Percentiles rank a stretch among this genome's conserved stretches.
Conservation (phyloP, 2,888 invertebrate genomes). For the Sinotaia quadrata region DNA sequence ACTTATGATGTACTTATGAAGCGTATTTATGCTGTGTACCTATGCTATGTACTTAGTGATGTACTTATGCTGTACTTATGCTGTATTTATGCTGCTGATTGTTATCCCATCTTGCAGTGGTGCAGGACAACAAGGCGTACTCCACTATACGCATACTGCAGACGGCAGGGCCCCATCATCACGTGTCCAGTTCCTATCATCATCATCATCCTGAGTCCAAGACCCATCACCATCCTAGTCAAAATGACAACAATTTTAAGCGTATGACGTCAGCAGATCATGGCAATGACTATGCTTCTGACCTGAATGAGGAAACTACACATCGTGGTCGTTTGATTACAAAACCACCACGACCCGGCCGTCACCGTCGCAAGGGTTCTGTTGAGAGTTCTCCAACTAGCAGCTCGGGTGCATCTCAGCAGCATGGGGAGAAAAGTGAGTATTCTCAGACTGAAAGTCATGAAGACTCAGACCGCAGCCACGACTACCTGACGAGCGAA, state of each 20-base stretch:
- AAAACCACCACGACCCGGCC: constrained; percentile 5
- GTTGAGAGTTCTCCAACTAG: constrained; percentile 13
- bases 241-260: too few species aligned
- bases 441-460: neutral
- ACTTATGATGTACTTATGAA: too few species aligned
- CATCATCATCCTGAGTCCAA: neutral
- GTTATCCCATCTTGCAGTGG: too few species aligned
- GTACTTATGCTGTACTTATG: too few species aligned
- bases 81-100: too few species aligned
- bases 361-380: neutral
- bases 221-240: neutral
- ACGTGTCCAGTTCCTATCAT: neutral
- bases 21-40: too few species aligned
- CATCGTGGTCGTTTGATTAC: too few species aligned
- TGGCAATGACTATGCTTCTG: too few species aligned
- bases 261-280: too few species aligned
- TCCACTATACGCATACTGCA: constrained; percentile 22
- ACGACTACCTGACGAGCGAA: neutral
- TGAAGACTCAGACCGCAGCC: neutral
- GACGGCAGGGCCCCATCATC: neutral
- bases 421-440: neutral
- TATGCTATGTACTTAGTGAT: too few species aligned
- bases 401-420: constrained; percentile 14
- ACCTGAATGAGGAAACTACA: too few species aligned
- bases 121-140: constrained; percentile 18